Evolutionary conservation across 2,113 vertebrate genomes (phyloP).

Genomic region (Gallinago undulata): DNA sequence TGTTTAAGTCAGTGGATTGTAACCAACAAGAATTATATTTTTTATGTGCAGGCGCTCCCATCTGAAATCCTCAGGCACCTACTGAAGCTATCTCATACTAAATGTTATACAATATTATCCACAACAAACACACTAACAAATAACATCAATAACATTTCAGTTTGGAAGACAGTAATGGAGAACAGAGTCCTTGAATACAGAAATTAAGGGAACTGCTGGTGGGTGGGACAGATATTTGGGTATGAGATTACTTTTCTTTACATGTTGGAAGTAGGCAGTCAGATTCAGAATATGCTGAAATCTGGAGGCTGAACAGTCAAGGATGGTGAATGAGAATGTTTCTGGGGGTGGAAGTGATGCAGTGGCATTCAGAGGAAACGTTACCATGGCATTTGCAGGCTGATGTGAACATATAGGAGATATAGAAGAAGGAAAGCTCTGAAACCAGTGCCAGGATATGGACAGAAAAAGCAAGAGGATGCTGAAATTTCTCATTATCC

Average conservation of each 20-base stretch:
- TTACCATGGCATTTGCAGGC: conserved; percentile 35
- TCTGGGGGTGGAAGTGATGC: conserved; percentile 36
- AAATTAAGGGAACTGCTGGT: background rate
- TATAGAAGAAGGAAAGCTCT: background rate
- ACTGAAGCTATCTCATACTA: background rate
- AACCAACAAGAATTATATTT: background rate
- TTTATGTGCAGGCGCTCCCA: background rate
- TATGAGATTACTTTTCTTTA: background rate
- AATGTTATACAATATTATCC: background rate
- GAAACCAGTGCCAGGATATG: background rate
- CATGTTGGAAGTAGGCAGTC: background rate
- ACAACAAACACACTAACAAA: background rate
- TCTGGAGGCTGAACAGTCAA: conserved; percentile 32
- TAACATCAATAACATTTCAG: background rate
- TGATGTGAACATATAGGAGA: conserved; percentile 21
- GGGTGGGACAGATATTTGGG: conserved; percentile 18
- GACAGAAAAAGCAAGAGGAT: background rate
- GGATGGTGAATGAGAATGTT: conserved; percentile 56
- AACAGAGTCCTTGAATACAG: background rate
- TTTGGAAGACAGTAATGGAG: background rate
- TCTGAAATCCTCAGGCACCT: background rate
- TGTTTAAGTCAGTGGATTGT: background rate
- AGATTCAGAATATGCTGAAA: conserved; percentile 12
- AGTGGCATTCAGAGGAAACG: background rate
- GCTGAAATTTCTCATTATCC: conserved; percentile 12